A percentile compares a stretch with the other conserved stretches of the same genome.
These are phyloP conservation scores for Drosophila cognata DNA, from an alignment of 2,888 invertebrate species.

Conservation along the genomic window DNA sequence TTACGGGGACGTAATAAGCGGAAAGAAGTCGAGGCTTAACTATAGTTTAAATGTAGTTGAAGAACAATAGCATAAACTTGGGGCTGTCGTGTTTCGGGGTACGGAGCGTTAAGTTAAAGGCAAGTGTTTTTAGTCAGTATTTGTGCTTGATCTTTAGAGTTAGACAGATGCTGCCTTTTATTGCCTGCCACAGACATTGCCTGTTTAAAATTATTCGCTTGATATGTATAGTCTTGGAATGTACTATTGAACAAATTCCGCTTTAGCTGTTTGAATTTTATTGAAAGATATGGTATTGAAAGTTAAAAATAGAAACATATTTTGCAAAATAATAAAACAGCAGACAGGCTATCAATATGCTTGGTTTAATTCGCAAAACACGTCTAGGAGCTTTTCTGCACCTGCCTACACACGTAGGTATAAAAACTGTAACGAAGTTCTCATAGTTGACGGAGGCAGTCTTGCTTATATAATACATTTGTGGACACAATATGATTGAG, in stretches of 20 bases:
- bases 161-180: constrained; percentile 25
- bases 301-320: not conserved
- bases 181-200: constrained; percentile 16
- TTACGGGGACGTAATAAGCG: not conserved
- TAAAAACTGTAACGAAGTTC: not conserved
- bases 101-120: constrained; percentile 2
- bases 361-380: not conserved
- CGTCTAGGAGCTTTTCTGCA: not conserved
- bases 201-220: constrained; percentile 14
- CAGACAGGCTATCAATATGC: not conserved
- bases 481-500: not conserved
- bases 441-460: not conserved
- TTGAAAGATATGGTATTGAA: not conserved
- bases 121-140: constrained; percentile 35
- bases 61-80: constrained; percentile 62
- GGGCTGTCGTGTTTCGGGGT: constrained; percentile 1
- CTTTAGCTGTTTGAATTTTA: constrained; percentile 49
- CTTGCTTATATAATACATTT: not conserved
- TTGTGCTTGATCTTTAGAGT: constrained; percentile 8
- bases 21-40: not conserved
- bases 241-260: constrained; percentile 31
- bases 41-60: constrained; percentile 17
- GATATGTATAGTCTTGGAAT: constrained; percentile 26
- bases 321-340: not conserved
- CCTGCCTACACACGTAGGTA: not conserved